Evolutionary conservation across 2,797 vertebrate genomes (phyloP).

Genomic region (Anisognathus igniventris): DNA sequence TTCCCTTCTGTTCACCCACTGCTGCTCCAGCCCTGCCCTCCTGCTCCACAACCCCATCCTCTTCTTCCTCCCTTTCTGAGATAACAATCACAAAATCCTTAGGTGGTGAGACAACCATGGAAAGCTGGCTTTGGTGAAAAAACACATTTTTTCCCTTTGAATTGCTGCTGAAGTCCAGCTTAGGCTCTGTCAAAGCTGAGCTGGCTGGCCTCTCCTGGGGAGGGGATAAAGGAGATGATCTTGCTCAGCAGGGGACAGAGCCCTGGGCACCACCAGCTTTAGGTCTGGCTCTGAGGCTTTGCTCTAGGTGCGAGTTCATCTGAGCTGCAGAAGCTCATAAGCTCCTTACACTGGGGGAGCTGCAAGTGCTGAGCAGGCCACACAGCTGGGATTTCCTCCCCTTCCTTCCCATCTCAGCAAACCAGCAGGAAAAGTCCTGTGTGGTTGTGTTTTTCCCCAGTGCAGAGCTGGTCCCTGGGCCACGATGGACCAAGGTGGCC

Average conservation of each 20-base stretch:
- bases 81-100: background rate
- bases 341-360: background rate
- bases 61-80: accelerated
- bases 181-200: background rate
- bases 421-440: background rate
- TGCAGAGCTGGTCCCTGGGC: background rate
- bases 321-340: slow-evolving; percentile 21
- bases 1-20: background rate
- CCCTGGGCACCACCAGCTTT: background rate
- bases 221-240: slow-evolving; percentile 17
- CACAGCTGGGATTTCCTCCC: background rate
- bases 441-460: background rate
- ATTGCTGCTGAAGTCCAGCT: background rate
- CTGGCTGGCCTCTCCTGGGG: background rate
- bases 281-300: background rate
- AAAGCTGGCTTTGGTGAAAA: background rate
- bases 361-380: background rate
- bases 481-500: background rate
- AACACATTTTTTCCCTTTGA: background rate
- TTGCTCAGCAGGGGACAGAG: accelerated
- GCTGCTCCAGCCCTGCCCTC: background rate
- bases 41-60: background rate
- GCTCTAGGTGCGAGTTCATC: background rate
- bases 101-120: background rate
- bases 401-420: background rate